These are phyloP conservation scores for Oscheius sp. DNA, from an alignment of 2,888 invertebrate genomes.

Conservation along the genomic window DNA sequence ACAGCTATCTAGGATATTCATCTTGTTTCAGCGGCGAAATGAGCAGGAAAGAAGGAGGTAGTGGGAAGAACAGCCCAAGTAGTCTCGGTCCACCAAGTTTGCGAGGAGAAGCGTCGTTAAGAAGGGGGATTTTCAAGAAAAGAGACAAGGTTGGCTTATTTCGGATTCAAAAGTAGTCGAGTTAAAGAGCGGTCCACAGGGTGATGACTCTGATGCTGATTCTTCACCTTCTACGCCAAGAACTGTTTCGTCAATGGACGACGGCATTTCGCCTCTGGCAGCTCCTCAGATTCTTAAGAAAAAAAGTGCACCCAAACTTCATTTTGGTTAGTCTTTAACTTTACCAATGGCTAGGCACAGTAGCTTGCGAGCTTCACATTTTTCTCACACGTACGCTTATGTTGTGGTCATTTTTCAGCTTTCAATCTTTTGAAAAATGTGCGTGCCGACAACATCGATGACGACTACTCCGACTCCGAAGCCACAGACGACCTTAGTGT, in stretches of 20 bases:
- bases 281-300: constrained; percentile 66
- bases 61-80: constrained; percentile 48
- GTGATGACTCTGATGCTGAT: constrained; percentile 66
- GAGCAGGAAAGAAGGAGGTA: constrained; percentile 46
- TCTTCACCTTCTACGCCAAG: constrained; percentile 71
- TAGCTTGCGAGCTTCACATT: not conserved
- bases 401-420: constrained; percentile 53
- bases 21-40: constrained; percentile 32
- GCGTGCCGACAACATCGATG: constrained; percentile 67
- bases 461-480: constrained; percentile 72
- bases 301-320: constrained; percentile 75
- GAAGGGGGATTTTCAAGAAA: constrained; percentile 71
- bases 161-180: not conserved
- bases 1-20: not conserved
- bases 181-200: constrained; percentile 40
- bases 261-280: constrained; percentile 52
- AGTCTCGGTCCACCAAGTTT: constrained; percentile 39
- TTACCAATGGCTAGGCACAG: not conserved
- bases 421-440: constrained; percentile 70
- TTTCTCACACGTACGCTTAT: constrained; percentile 12
- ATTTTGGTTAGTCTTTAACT: constrained; percentile 70
- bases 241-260: constrained; percentile 63
- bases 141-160: constrained; percentile 54
- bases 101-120: constrained; percentile 63
- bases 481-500: constrained; percentile 39